Base-by-base conservation (phyloP, 1,140 invertebrate genomes). In the Leptinotarsa defecta region DNA sequence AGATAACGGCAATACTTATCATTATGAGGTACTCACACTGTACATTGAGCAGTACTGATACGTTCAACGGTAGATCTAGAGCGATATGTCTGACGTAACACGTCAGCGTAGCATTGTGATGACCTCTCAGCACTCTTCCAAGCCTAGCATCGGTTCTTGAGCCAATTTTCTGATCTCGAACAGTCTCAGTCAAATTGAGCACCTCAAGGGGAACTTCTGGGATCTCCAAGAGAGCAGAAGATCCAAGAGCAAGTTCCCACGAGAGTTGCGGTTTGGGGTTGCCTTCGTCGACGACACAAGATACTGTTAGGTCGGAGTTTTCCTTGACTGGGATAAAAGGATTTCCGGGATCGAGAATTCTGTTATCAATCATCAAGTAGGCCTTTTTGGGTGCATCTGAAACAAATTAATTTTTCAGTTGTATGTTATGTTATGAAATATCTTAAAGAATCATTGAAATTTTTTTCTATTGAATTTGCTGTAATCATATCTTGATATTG, bases 201-300 rank as follows among this genome's bases (percentile, higher is more conserved):
- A 84, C 83, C 64, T 86, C 84, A 63, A 83, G 80, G 17, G 86
- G 86, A 74, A 88, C 86, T 82, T 89, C 88, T 4, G 88, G 88
- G 13, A 86, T 88, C 76, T 89, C 88, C 77, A 88, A 81, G 72
- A 87, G 86, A 24, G 88, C 86, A 78, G 87, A 86, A 63, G 87
- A 88, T 22, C 82, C 89, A 71, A 92, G 87, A 57, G 90, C 84
- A 78, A 94, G 89, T 74, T 92, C 90, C 93, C 91, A 94, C 57
- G 89, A 89, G 79, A 93, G 87, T 52, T 90, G 88, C 8, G 94
- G 93, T 2, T 92, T 89, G 0, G 94, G 94, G 77, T 94, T 93
- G 2, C 94, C 94, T 78, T 94, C 93, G 85, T 95, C 94, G 70
- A 92, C 93, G 4, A 94, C 91, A 83, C 95, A 96, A 77, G 93